Percentiles rank a stretch among this genome's conserved stretches.
Evolutionary conservation across 2,113 vertebrate species (phyloP).

Genomic region (Damaliscus lunatus): DNA sequence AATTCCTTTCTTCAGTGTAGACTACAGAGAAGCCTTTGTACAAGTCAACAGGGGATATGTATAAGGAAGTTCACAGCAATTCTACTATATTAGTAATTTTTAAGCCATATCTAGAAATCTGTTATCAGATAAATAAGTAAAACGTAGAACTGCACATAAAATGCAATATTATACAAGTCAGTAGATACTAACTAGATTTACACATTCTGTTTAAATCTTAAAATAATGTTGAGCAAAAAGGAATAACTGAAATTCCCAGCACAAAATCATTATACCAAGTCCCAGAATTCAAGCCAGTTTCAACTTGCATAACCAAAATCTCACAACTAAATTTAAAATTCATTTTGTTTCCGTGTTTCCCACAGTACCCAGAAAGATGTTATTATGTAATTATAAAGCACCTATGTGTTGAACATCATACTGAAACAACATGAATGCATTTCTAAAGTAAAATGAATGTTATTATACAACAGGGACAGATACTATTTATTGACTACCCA

Average conservation of each 20-base stretch:
- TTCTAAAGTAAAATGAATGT: background rate
- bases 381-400: background rate
- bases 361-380: background rate
- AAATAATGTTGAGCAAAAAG: background rate
- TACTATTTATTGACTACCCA: background rate
- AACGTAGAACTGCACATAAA: background rate
- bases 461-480: background rate
- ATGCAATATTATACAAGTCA: background rate
- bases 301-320: background rate
- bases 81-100: background rate
- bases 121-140: conserved; percentile 12
- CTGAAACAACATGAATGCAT: background rate
- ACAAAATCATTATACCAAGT: background rate
- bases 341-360: background rate
- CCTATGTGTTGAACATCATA: background rate
- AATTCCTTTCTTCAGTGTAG: background rate
- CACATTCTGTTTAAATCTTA: background rate
- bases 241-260: background rate
- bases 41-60: background rate
- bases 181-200: background rate
- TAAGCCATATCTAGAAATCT: background rate
- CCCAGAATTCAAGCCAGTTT: background rate
- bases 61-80: background rate
- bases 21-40: background rate
- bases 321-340: conserved; percentile 11